Evolutionary conservation across 2,888 invertebrate species (phyloP), one percentile per base, ranked within the genome.

Genomic region (Drosophila sordidapex): DNA sequence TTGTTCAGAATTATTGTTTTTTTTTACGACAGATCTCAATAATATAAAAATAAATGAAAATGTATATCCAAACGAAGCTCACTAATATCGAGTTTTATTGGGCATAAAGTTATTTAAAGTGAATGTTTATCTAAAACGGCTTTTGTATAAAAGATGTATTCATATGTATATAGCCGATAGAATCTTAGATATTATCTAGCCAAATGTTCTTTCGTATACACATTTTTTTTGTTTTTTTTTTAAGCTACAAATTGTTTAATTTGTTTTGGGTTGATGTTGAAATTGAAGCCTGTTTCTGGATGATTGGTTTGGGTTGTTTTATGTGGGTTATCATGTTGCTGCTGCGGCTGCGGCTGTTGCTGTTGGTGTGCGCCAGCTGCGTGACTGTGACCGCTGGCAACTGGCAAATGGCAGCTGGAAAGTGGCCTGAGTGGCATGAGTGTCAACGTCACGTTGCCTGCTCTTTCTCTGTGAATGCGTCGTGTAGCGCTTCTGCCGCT

Each of bases 401-500:
- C 72, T 79, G 74, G 65, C 70, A 80, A 78, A 59, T 81, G 64
- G 67, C 70, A 83, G 78, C 49, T 88, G 83, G 80, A 79, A 78
- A 85, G 68, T 85, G 71, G 59, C 46, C 82, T 76, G 56, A 56
- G 72, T 72, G 73, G 77, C 70, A 62, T 58, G 65, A 87, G 90
- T 85, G 85, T 90, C 87, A 76, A 79, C 89, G 90, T 90, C 85
- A 85, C 85, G 90, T 89, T 87, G 72, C 43, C 70, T 53, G 27
- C 48, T 57, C 48, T 54, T 13, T 27, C 36, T 48, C 21, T 53
- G 13, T 18, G 38, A 27, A 43, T 63, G 74, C 65, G 40, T 36
- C 56, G 48, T 51, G 62, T 27, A 51, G 46, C 54, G 31, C 29
- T 38, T 27, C n/a, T 38, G 7, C 7, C 38, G 27, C 38, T 38